Base-by-base conservation (phyloP, 2,888 invertebrate genomes). In the Carpatolechia fugitivella region DNA sequence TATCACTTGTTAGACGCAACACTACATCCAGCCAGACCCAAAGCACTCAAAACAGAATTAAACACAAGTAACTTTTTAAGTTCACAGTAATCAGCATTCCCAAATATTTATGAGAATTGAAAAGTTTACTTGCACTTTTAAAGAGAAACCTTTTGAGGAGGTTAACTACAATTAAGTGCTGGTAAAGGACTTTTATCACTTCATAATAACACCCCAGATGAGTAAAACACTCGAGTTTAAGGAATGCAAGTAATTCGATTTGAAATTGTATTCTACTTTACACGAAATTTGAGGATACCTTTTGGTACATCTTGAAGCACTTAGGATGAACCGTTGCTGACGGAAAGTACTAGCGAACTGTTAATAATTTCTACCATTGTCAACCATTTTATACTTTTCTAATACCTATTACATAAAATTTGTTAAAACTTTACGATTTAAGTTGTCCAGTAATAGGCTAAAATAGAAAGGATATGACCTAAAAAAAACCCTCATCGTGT, bases 361-460 rank as follows among this genome's bases (percentile, higher is more conserved):
- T 85, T 86, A 74, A 74, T 73, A 65, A 72, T 68, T 65, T 65
- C 62, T 66, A 68, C 65, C 63, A 75, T 68, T 74, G 77, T 78
- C 70, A 74, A 76, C 79, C 82, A 64, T 86, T 90, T 85, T 89
- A 89, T 89, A 89, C 82, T 87, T 80, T 84, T 83, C 76, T 70
- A 76, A 82, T 77, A 70, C 67, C 71, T 76, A 80, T 87, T 88
- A 85, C 78, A 86, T 86, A 86, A 89, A 87, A 66, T 75, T 59
- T 65, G 68, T 75, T 16, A 80, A 78, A 81, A 73, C 66, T 72
- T 65, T 75, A 74, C 71, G 75, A 72, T 74, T 72, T 70, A 63
- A 62, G 59, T 63, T 58, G 55, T 54, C 62, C 63, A 61, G 58
- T 63, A 49, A 56, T 64, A 36, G 57, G 72, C 69, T 66, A 78